Base-by-base conservation (phyloP, 2,113 vertebrate species). In the Pygoscelis adeliae region DNA sequence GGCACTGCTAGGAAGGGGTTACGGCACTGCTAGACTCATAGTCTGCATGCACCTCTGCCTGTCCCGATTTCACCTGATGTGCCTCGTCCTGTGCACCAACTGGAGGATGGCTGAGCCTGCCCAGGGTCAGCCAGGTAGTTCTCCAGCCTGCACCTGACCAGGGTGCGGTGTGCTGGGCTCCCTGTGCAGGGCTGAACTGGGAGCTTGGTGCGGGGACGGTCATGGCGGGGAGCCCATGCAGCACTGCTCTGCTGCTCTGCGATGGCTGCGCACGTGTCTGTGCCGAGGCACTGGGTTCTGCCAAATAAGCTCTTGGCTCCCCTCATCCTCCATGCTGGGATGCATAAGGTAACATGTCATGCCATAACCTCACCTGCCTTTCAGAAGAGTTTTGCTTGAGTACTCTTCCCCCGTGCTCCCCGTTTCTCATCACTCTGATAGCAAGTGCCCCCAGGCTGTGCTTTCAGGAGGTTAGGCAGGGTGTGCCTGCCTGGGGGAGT, bases 231-330 rank as follows among this genome's bases (percentile, higher is more conserved):
- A 66, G 30, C 30, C 29, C 3, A 0, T 11, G 40, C 0, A 8
- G 27, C 46, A 16, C 12, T 34, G 59, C 26, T 21, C 58, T 1
- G 6, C 40, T 55, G 44, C 52, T 38, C 61, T 5, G 5, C 0
- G 4, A 20, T 44, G 61, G 47, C 72, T 42, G 4, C 4, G 0
- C 6, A 4, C 0, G 0, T 1, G 9, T 17, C 34, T 40, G 34
- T 67, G 76, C 56, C 3, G 9, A n/a, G 66, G 76, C 19, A 29
- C 40, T 0, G 0, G 44, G 38, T 25, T 55, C 29, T 84, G 63
- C 40, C 53, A 36, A 52, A 5, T 26, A 10, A 5, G 1, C n/a
- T 34, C 4, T 11, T 22, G 56, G 16, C 6, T 88, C 42, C 25
- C 9, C 44, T 71, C 2, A 0, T 9, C 50, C 55, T 70, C 29